Percentiles rank a stretch among this genome's conserved stretches.
These are phyloP conservation scores for Plumapathes pennacea DNA, from an alignment of 92 coral and sea anemone species.

Conservation along the genomic window DNA sequence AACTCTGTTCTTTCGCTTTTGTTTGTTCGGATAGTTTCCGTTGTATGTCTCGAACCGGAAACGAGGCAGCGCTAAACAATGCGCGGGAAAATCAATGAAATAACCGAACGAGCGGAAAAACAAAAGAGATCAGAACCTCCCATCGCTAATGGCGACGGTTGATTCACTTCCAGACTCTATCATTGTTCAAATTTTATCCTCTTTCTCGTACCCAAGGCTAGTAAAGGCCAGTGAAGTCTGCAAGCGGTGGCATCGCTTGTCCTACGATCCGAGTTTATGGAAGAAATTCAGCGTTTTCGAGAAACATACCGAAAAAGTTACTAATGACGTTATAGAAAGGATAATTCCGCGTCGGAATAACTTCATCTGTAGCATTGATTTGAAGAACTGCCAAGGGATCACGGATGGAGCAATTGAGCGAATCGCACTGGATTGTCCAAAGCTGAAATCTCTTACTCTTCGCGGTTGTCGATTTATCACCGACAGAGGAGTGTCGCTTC, in stretches of 20 bases:
- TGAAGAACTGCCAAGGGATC: slow-evolving; percentile 71
- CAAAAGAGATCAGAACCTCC: slow-evolving; percentile 28
- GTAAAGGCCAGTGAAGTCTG: slow-evolving; percentile 71
- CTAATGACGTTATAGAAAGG: slow-evolving; percentile 57
- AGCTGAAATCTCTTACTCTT: slow-evolving; percentile 67
- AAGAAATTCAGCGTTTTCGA: slow-evolving; percentile 60
- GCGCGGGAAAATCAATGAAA: slow-evolving; percentile 95
- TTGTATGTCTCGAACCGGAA: no score
- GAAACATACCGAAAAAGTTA: slow-evolving; percentile 64
- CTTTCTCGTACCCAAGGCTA: slow-evolving; percentile 67
- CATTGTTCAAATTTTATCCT: slow-evolving; percentile 76
- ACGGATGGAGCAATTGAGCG: slow-evolving; percentile 62
- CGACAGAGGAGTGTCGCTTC: slow-evolving; percentile 64
- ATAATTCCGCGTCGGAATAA: slow-evolving; percentile 74
- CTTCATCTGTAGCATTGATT: slow-evolving; percentile 69
- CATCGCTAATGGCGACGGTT: slow-evolving; percentile 67
- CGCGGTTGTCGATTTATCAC: slow-evolving; percentile 72
- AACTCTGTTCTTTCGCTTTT: no score
- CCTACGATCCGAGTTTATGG: slow-evolving; percentile 92
- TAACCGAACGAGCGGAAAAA: no score
- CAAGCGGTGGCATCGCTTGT: slow-evolving; percentile 81
- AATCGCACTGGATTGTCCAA: slow-evolving; percentile 77
- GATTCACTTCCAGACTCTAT: slow-evolving; percentile 80
- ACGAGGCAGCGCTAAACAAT: slow-evolving; percentile 68
- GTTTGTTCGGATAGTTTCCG: no score